phyloP scores from a whole-genome alignment of 2,113 vertebrate species.

The Sorex fumeus region DNA sequence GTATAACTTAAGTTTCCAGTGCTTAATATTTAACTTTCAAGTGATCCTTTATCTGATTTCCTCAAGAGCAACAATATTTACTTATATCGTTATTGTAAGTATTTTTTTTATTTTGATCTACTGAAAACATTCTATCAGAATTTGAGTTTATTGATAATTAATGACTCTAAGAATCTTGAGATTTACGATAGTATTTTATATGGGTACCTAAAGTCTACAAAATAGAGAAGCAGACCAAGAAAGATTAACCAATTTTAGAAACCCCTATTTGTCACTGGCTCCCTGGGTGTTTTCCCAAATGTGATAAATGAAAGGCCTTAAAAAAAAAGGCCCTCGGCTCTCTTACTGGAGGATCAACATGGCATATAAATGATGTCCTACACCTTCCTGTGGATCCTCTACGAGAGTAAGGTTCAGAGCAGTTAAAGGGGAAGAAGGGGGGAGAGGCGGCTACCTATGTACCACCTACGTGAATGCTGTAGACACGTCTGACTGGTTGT shows the following conservation, averaged over 20 bases:
- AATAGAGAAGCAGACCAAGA: background rate
- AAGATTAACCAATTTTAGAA: conserved; percentile 33
- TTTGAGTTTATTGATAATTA: background rate
- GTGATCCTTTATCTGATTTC: background rate
- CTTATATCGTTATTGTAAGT: background rate
- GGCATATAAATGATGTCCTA: conserved; percentile 24
- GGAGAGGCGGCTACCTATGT: too few relatives aligned
- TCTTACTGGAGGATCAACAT: conserved; percentile 14
- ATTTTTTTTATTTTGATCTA: background rate
- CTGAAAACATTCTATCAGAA: conserved; percentile 36
- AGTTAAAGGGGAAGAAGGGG: too few relatives aligned
- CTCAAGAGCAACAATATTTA: conserved; percentile 25
- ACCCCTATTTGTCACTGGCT: conserved; percentile 54
- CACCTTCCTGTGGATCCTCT: background rate
- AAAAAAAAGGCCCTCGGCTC: background rate
- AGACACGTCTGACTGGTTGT: too few relatives aligned
- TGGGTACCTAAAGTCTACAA: conserved; percentile 36
- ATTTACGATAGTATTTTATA: conserved; percentile 9
- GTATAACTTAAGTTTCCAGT: conserved; percentile 53
- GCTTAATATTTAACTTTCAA: conserved; percentile 19
- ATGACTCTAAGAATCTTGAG: background rate
- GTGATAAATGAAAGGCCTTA: conserved; percentile 67
- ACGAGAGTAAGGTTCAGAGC: background rate
- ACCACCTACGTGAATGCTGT: too few relatives aligned
- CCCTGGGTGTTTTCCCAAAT: conserved; percentile 57